Evolutionary conservation across 2,113 vertebrate species (phyloP).

Genomic region (Solea senegalensis): DNA sequence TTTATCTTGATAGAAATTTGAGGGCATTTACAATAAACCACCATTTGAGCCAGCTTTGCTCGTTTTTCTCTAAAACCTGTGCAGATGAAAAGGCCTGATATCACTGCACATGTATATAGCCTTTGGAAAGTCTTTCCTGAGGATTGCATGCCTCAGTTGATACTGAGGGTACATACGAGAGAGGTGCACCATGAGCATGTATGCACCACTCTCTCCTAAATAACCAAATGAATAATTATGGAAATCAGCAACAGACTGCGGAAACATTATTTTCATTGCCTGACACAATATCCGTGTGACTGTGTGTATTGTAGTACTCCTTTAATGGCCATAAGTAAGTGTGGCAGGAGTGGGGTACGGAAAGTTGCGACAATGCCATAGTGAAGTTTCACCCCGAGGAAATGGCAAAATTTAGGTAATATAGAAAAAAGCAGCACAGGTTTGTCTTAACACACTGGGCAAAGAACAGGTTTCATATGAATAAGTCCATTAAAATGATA

Average conservation of each 20-base stretch:
- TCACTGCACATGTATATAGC: constrained; percentile 47
- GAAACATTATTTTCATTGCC: constrained; percentile 19
- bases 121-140: constrained; percentile 50
- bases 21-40: constrained; percentile 43
- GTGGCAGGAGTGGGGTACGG: too few relatives aligned
- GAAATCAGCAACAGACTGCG: constrained; percentile 60
- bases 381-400: too few relatives aligned
- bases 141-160: constrained; percentile 60
- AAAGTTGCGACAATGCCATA: too few relatives aligned
- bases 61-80: constrained; percentile 61
- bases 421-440: too few relatives aligned
- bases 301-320: not conserved
- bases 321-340: too few relatives aligned
- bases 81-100: constrained; percentile 67
- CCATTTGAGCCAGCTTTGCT: constrained; percentile 45
- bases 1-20: constrained; percentile 45
- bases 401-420: too few relatives aligned
- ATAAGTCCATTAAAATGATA: too few relatives aligned
- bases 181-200: constrained; percentile 20
- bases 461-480: too few relatives aligned
- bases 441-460: too few relatives aligned
- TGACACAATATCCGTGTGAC: constrained; percentile 20
- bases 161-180: constrained; percentile 45
- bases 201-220: constrained; percentile 25
- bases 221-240: constrained; percentile 37